These are phyloP conservation scores for Acleris emargana DNA, from an alignment of 2,888 invertebrate genomes.

Conservation along the genomic window DNA sequence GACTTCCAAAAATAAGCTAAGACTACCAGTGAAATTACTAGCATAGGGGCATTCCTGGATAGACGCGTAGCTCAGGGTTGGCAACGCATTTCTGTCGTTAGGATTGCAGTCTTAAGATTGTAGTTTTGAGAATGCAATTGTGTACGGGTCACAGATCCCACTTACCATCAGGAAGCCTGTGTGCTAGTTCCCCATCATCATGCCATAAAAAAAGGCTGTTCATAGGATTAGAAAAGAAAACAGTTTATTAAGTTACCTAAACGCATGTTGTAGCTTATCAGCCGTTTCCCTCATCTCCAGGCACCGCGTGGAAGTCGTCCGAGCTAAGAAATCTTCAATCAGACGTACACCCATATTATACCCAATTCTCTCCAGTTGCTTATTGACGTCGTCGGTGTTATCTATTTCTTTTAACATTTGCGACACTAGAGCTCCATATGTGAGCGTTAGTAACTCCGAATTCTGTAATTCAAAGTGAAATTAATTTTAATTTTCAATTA, in stretches of 20 bases:
- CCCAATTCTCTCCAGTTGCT: conserved; percentile 96
- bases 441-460: conserved; percentile 97
- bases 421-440: conserved; percentile 98
- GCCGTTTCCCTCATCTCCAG: conserved; percentile 98
- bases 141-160: no score
- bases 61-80: no score
- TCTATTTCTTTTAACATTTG: conserved; percentile 98
- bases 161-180: no score
- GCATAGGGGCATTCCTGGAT: no score
- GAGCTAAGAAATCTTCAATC: conserved; percentile 98
- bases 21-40: no score
- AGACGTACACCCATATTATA: conserved; percentile 99
- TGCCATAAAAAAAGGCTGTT: no score
- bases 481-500: neutral
- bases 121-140: no score
- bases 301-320: conserved; percentile 94
- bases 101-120: no score
- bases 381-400: conserved; percentile 98
- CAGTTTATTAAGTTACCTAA: conserved; percentile 66
- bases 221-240: no score
- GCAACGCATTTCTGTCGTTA: no score
- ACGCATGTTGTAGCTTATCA: conserved; percentile 94
- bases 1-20: no score
- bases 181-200: no score
- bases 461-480: conserved; percentile 85